A percentile compares a stretch with the other conserved stretches of the same genome.
Conservation (phyloP, 2,113 vertebrate genomes). For the Myrmecobius fasciatus region DNA sequence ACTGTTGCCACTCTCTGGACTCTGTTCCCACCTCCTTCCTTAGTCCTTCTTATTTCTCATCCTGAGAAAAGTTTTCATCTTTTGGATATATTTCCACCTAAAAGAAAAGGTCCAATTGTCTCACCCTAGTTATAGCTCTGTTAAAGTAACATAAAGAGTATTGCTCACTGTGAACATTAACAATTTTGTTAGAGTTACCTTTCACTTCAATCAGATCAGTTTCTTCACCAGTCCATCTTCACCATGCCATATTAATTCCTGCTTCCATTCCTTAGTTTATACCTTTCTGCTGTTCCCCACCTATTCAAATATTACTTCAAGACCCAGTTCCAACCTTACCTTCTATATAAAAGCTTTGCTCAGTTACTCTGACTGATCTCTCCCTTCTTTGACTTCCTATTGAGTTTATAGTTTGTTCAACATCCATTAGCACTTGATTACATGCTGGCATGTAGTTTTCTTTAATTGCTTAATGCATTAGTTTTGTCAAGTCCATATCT, state of each 20-base stretch:
- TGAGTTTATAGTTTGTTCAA: conserved; percentile 54
- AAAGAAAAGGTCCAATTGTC: not conserved
- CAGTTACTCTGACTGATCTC: conserved; percentile 15
- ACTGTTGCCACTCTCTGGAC: not conserved
- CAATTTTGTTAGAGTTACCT: not conserved
- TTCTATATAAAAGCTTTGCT: not conserved
- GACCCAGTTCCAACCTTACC: not conserved
- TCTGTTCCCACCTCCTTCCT: not conserved
- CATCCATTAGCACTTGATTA: conserved; percentile 59
- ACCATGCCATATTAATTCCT: not conserved
- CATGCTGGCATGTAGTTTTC: conserved; percentile 26
- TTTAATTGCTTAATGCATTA: conserved; percentile 64
- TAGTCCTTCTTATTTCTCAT: no score
- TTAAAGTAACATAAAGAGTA: not conserved
- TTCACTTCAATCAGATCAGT: not conserved
- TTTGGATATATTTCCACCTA: no score
- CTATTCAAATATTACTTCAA: not conserved
- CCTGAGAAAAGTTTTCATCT: no score
- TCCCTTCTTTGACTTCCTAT: conserved; percentile 32
- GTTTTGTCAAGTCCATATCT: conserved; percentile 57
- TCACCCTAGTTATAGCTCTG: not conserved
- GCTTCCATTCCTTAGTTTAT: not conserved
- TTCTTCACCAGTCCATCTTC: not conserved
- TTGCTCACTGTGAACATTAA: not conserved
- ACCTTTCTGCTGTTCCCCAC: not conserved